phyloP scores from a whole-genome alignment of 1,140 invertebrate genomes.

The Monochamus saltuarius region DNA sequence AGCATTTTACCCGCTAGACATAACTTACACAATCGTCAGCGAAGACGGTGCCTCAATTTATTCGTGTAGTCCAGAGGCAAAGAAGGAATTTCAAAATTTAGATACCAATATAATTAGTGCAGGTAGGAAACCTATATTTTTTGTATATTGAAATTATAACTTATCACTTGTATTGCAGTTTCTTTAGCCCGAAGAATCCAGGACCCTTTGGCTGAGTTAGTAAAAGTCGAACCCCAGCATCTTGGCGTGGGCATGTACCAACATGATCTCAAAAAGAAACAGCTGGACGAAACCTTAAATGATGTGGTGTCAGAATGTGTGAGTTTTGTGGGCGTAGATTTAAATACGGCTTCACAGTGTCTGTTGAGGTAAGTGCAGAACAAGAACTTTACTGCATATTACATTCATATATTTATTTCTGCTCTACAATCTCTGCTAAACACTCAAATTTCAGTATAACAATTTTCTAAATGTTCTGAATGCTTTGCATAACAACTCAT shows the following conservation, averaged over 20 bases:
- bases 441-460: too few relatives aligned
- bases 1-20: constrained; percentile 57
- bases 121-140: constrained; percentile 50
- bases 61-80: constrained; percentile 79
- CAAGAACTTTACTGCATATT: too few relatives aligned
- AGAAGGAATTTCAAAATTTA: constrained; percentile 79
- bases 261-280: constrained; percentile 81
- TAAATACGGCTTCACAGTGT: constrained; percentile 81
- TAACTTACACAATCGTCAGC: constrained; percentile 80
- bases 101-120: constrained; percentile 81
- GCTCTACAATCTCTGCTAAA: too few relatives aligned
- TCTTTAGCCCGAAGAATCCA: constrained; percentile 84
- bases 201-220: constrained; percentile 86
- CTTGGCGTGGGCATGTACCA: constrained; percentile 92
- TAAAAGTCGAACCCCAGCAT: constrained; percentile 90
- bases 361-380: constrained; percentile 65
- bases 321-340: constrained; percentile 88
- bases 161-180: constrained; percentile 52
- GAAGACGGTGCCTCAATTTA: constrained; percentile 90
- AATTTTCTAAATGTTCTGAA: too few relatives aligned
- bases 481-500: too few relatives aligned
- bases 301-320: constrained; percentile 79
- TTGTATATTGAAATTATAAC: not conserved
- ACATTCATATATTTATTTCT: too few relatives aligned
- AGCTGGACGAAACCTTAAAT: constrained; percentile 71